Conservation (phyloP, 2,797 vertebrate species). For the Coregonus suidteri region DNA sequence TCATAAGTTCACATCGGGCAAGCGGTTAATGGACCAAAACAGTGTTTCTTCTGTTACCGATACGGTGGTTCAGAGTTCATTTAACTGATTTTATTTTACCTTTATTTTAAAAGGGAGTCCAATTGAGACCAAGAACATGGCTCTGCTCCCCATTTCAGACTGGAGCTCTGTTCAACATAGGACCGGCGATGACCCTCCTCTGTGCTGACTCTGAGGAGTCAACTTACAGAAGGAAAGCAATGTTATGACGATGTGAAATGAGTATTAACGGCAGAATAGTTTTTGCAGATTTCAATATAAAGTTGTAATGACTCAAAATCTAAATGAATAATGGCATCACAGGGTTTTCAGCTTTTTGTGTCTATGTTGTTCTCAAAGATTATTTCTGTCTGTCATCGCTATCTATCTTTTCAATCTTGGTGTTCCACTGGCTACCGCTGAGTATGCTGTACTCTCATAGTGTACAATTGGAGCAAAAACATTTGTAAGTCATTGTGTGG, state of each 20-base stretch:
- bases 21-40: not conserved
- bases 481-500: not conserved
- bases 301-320: not conserved
- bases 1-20: not conserved
- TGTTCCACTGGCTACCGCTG: not conserved
- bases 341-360: not conserved
- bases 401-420: not conserved
- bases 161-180: not conserved
- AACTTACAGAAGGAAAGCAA: constrained; percentile 6
- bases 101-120: no score
- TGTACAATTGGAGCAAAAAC: not conserved
- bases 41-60: not conserved
- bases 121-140: not conserved
- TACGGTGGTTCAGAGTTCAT: not conserved
- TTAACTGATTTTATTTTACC: no score
- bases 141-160: not conserved
- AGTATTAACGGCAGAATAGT: not conserved
- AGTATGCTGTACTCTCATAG: not conserved
- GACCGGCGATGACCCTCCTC: not conserved
- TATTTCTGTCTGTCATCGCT: not conserved
- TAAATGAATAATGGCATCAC: not conserved
- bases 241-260: constrained; percentile 1
- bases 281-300: constrained; percentile 2
- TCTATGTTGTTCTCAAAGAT: not conserved
- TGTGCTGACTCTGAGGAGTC: not conserved